Evolutionary conservation across 2,888 invertebrate genomes (phyloP), one percentile per base, ranked within the genome.

Genomic region (Biston betularia): DNA sequence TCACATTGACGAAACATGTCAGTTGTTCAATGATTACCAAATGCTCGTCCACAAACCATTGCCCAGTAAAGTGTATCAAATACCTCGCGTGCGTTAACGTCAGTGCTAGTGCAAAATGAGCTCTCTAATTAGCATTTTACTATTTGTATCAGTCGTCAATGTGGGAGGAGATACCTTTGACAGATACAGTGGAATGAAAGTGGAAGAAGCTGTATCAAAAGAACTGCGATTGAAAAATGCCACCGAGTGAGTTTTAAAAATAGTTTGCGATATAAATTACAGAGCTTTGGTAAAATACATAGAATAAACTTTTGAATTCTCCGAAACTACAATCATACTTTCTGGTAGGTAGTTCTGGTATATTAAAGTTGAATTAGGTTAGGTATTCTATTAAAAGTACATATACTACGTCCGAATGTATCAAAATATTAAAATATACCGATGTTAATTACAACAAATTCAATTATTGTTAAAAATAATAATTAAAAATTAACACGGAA

Each of bases 131-230:
- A 69, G 59, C 9, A 44, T 68, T 63, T 77, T 85, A 69, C 71
- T 87, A 77, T 80, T 84, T 69, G 71, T 80, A 65, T 78, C 73
- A 48, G 71, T 82, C 71, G 71, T 81, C 73, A 75, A 63, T 56
- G 81, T 73, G 60, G 75, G 79, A 35, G 80, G 80, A 42, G 75
- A 57, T 9, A 35, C 81, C 38, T 90, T 81, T 78, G 86, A 89
- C 70, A 81, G 85, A 68, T 86, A 80, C 68, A 85, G 80, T 67
- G 90, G 88, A 24, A 82, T 85, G 54, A 83, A 83, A 77, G 65
- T 86, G 46, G 81, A 85, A n/a, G 72, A 76, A 4, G 75, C 72
- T 6, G 74, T 78, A 63, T 72, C 74, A 46, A 84, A 82, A 62
- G 81, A 84, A 53, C 68, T 82, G 6, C 71, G 72, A 61, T 52